Percentiles rank a stretch among this genome's conserved stretches.
phyloP scores from a whole-genome alignment of 2,113 vertebrate species.

The Alces alces region DNA sequence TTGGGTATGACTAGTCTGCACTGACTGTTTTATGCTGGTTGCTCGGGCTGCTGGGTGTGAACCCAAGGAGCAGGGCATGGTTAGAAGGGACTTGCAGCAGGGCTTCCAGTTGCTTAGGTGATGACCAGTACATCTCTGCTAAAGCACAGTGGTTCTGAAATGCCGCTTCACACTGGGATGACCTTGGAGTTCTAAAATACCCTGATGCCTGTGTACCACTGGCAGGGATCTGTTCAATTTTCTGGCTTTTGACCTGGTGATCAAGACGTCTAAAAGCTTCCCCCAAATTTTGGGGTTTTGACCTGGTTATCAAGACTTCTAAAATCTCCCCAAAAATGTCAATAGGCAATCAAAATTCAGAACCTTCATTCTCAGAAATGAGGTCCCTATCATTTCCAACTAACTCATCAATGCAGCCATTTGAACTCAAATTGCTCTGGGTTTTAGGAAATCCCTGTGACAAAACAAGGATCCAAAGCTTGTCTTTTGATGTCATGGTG shows the following conservation, averaged over 20 bases:
- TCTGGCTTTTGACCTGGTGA: not conserved
- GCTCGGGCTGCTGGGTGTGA: not conserved
- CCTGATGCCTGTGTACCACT: not conserved
- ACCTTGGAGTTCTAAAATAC: not conserved
- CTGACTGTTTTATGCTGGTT: not conserved
- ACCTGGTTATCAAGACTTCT: not conserved
- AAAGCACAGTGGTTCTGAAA: not conserved
- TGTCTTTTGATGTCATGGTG: not conserved
- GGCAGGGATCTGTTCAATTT: not conserved
- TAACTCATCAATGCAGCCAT: not conserved
- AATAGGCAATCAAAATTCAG: not conserved
- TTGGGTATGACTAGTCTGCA: not conserved
- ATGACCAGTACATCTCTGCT: not conserved
- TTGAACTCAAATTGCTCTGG: not conserved
- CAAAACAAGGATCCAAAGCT: not conserved
- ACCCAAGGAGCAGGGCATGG: not conserved
- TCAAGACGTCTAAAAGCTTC: not conserved
- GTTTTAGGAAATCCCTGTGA: not conserved
- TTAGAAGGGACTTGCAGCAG: not conserved
- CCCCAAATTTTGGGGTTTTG: not conserved
- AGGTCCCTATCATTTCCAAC: not conserved
- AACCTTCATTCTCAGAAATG: not conserved
- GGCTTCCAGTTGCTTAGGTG: not conserved
- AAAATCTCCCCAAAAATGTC: not conserved
- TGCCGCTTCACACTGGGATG: not conserved